Conservation (phyloP, 2,888 invertebrate genomes). For the Drosophila ezoana region DNA sequence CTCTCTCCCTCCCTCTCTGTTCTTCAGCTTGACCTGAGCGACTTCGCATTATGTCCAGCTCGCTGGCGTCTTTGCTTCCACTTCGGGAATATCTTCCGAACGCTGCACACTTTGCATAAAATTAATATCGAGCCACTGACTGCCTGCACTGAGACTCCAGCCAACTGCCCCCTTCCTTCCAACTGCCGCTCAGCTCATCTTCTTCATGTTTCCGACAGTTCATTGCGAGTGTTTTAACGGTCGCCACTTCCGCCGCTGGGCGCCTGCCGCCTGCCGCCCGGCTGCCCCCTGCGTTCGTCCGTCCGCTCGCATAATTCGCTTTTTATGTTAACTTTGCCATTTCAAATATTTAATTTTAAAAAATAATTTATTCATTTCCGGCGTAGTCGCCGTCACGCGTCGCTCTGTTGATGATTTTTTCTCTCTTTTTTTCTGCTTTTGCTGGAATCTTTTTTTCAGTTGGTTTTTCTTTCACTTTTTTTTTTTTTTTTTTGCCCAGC, state of each 20-base stretch:
- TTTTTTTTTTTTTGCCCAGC: conserved; percentile 32
- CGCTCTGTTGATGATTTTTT: conserved; percentile 55
- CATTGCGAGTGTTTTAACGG: conserved; percentile 80
- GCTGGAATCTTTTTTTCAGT: conserved; percentile 18
- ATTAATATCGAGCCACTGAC: conserved; percentile 69
- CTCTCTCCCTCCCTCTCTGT: neutral
- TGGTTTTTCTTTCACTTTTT: conserved; percentile 6
- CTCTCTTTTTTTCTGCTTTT: neutral
- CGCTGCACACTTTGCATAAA: conserved; percentile 74
- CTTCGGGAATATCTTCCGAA: conserved; percentile 37
- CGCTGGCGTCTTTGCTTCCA: conserved; percentile 57
- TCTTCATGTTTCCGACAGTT: conserved; percentile 72
- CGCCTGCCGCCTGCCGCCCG: conserved; percentile 13
- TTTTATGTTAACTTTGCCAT: conserved; percentile 74
- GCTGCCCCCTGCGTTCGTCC: neutral
- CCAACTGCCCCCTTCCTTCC: neutral
- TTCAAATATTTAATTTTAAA: conserved; percentile 67
- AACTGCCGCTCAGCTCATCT: neutral
- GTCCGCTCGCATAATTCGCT: conserved; percentile 74
- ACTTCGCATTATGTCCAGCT: conserved; percentile 53
- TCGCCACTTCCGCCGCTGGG: conserved; percentile 72
- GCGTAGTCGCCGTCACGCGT: conserved; percentile 39
- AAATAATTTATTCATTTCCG: conserved; percentile 82
- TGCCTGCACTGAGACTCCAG: conserved; percentile 1
- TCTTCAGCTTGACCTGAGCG: conserved; percentile 49